phyloP scores from a whole-genome alignment of 2,113 vertebrate species.

The Artemisiospiza belli region DNA sequence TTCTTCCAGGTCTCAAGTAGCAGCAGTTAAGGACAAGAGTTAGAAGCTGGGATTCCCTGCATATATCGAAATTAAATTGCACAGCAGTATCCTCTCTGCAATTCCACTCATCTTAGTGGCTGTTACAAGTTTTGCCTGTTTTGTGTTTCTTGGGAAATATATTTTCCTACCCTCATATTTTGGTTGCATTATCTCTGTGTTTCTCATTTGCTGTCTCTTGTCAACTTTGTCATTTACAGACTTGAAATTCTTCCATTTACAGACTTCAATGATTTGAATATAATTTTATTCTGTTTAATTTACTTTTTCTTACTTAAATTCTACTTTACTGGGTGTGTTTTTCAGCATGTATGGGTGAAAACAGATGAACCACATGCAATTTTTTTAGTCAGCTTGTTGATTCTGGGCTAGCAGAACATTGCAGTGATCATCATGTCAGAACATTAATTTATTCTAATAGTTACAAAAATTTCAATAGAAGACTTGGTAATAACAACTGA shows the following conservation, averaged over 20 bases:
- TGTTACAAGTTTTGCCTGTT: neutral
- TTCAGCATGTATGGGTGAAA: neutral
- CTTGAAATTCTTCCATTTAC: neutral
- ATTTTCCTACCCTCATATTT: neutral
- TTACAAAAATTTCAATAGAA: neutral
- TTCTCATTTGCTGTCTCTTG: neutral
- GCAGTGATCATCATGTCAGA: neutral
- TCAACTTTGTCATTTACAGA: neutral
- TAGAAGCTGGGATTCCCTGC: neutral
- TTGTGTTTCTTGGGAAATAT: neutral
- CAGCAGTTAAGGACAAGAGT: neutral
- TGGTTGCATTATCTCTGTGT: neutral
- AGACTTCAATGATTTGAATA: neutral
- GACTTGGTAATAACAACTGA: neutral
- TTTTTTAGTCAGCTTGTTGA: neutral
- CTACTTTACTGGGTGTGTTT: neutral
- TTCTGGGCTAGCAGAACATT: neutral
- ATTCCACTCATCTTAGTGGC: neutral
- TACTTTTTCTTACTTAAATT: neutral
- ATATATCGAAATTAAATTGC: neutral
- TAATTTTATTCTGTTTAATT: neutral
- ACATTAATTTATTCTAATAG: neutral
- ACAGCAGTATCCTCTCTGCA: neutral
- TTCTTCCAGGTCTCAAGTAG: neutral
- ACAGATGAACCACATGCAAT: neutral